Base-by-base conservation (phyloP, 2,797 vertebrate species). In the Spinus pinus region DNA sequence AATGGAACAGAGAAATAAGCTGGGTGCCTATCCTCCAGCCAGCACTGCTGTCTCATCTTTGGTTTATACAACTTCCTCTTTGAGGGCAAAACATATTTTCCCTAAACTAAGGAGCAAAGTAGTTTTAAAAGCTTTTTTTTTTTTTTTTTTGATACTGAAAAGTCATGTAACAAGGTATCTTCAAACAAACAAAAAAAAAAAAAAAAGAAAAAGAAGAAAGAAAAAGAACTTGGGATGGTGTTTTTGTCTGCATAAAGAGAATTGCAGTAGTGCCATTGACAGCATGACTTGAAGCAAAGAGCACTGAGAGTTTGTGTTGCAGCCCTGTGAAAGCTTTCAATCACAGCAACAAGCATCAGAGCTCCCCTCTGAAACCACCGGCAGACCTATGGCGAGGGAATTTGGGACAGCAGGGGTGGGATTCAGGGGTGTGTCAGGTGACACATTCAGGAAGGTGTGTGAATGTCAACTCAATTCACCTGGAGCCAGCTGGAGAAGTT, bases 1-100 rank as follows among this genome's bases (percentile, higher is more conserved):
- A 84, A 86, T 81, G 33, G 62, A 62, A 88, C 41, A 51, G 93
- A 69, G 77, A 94, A 90, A 88, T 87, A 62, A 58, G 54, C 72
- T 84, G 37, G 33, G 50, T 65, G 71, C 28, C 66, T 86, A 27
- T 61, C 19, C 33, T 88, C n/a, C 42, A 88, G n/a, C 27, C 35
- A 79, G 47, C 28, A n/a, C 12, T 79, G 42, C 65, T 90, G 35
- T 61, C 83, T 90, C 42, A 47, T 53, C 57, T 90, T 81, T 86
- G 31, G 54, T 81, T 88, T 94, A 54, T 61, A 46, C 42, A 86
- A 37, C 31, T 80, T 83, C 17, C 7, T 81, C n/a, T 90, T 75
- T 50, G 54, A 72, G n/a, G 31, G 22, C 41, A 88, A 88, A 92
- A 86, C 6, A 3, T 19, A 46, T 58, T 90, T 93, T 81, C 39